Evolutionary conservation across 2,888 invertebrate genomes (phyloP), one percentile per base, ranked within the genome.

Genomic region (Meloe dianella): DNA sequence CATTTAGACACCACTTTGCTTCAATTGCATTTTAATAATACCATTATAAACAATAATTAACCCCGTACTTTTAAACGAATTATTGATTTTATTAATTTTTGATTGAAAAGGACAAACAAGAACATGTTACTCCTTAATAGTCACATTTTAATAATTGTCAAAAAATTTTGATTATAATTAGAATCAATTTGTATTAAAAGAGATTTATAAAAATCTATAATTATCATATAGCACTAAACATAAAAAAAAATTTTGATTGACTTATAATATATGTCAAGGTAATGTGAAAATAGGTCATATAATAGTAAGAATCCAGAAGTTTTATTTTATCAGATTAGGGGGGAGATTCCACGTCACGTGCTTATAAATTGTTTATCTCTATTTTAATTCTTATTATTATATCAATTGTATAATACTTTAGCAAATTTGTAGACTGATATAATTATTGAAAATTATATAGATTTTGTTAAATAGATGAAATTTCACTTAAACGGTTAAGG

Each of bases 241-340:
- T n/a, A 38, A 38, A 5, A 7, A 6, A 38, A 38, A 38, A 32
- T 32, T 32, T 32, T 32, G n/a, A 38, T n/a, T n/a, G n/a, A n/a
- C n/a, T 38, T 38, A 38, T n/a, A 12, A 41, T 41, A 17, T 72
- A 57, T 72, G 73, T 72, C 74, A 74, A 72, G 73, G 73, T 71
- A 68, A 67, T 7, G 24, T 32, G 22, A 64, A 74, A 74, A 61
- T 74, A 61, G 74, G 74, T 74, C 74, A 65, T 22, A 54, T 54
- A 63, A 66, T 64, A 61, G 57, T 60, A 65, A 63, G 60, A 54
- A 60, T 67, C 47, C 41, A 59, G 61, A 63, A 66, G n/a, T 41
- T 41, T 41, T 2, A 35, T 41, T 41, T 41, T n/a, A 17, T 41
- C 10, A 41, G 0, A 41, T n/a, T 41, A n/a, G 10, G 17, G n/a